These are phyloP conservation scores for Smutsia gigantea DNA, from an alignment of 2,797 vertebrate genomes.

Conservation along the genomic window DNA sequence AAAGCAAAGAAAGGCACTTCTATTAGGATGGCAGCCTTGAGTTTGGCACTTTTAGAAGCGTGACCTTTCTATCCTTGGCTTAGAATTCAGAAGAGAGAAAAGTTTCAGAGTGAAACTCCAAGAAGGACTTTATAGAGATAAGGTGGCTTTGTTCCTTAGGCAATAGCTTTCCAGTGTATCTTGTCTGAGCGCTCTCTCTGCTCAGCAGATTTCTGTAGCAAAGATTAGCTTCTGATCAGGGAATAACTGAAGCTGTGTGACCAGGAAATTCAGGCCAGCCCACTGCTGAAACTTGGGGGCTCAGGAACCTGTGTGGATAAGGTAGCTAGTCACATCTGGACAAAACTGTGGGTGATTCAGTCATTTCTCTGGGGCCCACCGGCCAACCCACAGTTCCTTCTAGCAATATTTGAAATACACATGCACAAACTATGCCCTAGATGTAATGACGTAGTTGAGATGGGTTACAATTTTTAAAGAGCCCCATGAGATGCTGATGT, in stretches of 20 bases:
- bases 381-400: neutral
- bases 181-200: neutral
- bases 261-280: neutral
- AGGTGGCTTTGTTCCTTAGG: neutral
- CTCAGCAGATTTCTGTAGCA: neutral
- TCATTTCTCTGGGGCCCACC: neutral
- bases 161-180: neutral
- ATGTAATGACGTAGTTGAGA: neutral
- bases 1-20: neutral
- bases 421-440: too few species aligned
- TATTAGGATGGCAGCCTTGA: neutral
- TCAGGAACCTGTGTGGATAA: neutral
- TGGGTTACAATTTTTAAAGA: neutral
- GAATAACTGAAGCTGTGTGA: neutral
- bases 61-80: neutral
- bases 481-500: neutral
- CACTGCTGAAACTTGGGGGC: neutral
- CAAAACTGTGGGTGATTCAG: neutral
- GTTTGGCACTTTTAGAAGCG: neutral
- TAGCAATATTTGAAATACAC: neutral
- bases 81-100: neutral
- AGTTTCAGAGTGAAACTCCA: neutral
- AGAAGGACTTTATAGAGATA: neutral
- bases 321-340: neutral
- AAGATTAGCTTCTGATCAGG: neutral